Evolutionary conservation across 2,888 invertebrate species (phyloP), one percentile per base, ranked within the genome.

Genomic region (Platycheirus albimanus): DNA sequence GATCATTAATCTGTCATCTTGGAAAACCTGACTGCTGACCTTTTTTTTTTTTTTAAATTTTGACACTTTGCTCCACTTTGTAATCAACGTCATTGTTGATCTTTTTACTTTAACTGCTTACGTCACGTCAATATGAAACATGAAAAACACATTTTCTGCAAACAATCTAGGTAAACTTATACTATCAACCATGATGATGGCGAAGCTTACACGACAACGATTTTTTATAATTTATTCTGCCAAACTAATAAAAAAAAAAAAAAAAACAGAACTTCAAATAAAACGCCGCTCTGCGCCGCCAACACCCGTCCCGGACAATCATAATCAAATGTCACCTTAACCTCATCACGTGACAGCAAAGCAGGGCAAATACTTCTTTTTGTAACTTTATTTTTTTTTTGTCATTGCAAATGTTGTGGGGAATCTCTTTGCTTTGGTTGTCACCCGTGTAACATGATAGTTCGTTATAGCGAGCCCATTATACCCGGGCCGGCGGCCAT

Each of bases 271-370:
- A 69, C 76, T 80, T 80, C 75, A 80, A 80, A 80, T 76, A 61
- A 72, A 71, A 77, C 19, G 51, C 79, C 79, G 72, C 79, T n/a
- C n/a, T n/a, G n/a, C n/a, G n/a, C n/a, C n/a, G n/a, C n/a, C n/a
- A n/a, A n/a, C 19, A 19, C 49, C 36, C 36, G 58, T 38, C 41
- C 43, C 67, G 81, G 81, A 71, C 77, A 72, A 78, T 78, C 72
- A 77, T 72, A 66, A 77, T 78, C 78, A 83, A 78, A 69, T 74
- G 78, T 83, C 83, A 83, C 83, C 77, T 83, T 77, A 52, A 83
- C 78, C 78, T 64, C 67, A 51, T 78, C 83, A 83, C 83, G 83
- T 78, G 83, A 81, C 69, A 56, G 72, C 41, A 30, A 36, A 61
- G 54, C 43, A 64, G 63, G 54, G 51, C 15, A 19, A 49, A n/a